Evolutionary conservation across 2,888 invertebrate genomes (phyloP).

Genomic region (Trichopoda pennipes): DNA sequence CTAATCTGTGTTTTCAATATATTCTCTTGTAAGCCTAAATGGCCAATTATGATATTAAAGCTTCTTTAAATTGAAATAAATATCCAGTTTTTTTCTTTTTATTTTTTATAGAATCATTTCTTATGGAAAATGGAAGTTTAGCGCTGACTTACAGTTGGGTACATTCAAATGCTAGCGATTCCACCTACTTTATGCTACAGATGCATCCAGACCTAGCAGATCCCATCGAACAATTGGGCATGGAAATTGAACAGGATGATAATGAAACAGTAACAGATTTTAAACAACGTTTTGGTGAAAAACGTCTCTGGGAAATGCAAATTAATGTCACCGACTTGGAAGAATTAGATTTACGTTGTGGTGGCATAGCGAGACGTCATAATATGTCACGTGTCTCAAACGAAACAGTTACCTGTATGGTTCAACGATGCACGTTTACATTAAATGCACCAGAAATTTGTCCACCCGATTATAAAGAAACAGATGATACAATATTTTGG

Average conservation of each 20-base stretch:
- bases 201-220: conserved; percentile 89
- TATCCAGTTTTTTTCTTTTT: background rate
- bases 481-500: conserved; percentile 90
- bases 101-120: conserved; percentile 26
- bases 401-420: conserved; percentile 87
- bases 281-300: conserved; percentile 86
- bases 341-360: conserved; percentile 88
- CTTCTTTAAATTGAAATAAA: background rate
- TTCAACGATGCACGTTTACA: conserved; percentile 89
- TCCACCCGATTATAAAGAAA: conserved; percentile 90
- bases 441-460: conserved; percentile 89
- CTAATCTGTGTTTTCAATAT: too few species aligned
- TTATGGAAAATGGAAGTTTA: conserved; percentile 38
- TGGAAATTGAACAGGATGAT: conserved; percentile 88
- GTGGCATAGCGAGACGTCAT: conserved; percentile 86
- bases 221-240: conserved; percentile 88
- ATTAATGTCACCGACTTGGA: conserved; percentile 88
- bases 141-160: conserved; percentile 74
- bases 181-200: conserved; percentile 85
- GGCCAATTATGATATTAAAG: too few species aligned
- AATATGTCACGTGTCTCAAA: conserved; percentile 85
- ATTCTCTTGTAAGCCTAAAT: too few species aligned
- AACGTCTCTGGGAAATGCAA: conserved; percentile 84
- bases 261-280: conserved; percentile 89
- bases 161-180: conserved; percentile 78